A percentile compares a stretch with the other conserved stretches of the same genome.
Conservation (phyloP, 2,888 invertebrate species). For the Camponotus fellah region DNA sequence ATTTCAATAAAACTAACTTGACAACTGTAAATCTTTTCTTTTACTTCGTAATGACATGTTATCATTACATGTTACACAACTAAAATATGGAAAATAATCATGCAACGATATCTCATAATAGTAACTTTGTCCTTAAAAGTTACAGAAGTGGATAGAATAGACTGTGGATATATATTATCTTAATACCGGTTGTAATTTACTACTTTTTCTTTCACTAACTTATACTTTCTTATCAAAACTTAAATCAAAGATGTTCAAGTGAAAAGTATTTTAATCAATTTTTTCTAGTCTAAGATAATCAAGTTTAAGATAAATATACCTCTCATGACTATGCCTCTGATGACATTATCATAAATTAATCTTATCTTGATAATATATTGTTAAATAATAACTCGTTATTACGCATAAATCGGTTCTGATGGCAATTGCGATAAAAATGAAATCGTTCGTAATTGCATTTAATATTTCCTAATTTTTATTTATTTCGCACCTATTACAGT, state of each 20-base stretch:
- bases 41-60: no score
- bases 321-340: no score
- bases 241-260: neutral
- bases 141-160: no score
- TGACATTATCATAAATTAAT: neutral
- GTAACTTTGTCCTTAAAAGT: no score
- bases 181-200: neutral
- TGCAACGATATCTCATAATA: no score
- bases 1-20: neutral
- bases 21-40: no score
- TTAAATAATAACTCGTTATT: neutral
- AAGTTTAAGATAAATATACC: neutral
- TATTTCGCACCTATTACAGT: slow-evolving; percentile 83
- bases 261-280: neutral
- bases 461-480: slow-evolving; percentile 75
- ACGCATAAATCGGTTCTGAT: neutral
- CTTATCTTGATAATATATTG: neutral
- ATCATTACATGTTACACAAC: no score
- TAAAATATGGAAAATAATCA: no score
- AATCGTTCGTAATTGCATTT: slow-evolving; percentile 12
- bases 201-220: neutral
- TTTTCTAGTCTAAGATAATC: no score
- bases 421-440: neutral
- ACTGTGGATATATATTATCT: neutral
- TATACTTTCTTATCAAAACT: neutral